phyloP scores from a whole-genome alignment of 2,113 vertebrate species.

The Hirundichthys speculiger region DNA sequence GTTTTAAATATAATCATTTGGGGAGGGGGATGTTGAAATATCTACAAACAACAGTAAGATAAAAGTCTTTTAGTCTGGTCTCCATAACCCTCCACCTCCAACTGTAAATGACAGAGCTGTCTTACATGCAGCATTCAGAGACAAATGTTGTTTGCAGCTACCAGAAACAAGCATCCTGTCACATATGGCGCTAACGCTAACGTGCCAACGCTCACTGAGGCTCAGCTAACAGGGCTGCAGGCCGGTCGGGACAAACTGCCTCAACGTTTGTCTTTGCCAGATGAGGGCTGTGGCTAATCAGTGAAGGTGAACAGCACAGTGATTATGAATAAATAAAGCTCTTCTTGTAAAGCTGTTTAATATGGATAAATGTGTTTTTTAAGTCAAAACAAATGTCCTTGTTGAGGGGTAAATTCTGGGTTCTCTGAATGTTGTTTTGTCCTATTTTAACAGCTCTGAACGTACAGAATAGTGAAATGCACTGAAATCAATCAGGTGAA shows the following conservation, averaged over 20 bases:
- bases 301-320: neutral
- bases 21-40: too few relatives aligned
- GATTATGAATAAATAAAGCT: conserved; percentile 1
- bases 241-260: conserved; percentile 66
- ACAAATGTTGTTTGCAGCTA: conserved; percentile 37
- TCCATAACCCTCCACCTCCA: too few relatives aligned
- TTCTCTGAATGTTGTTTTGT: too few relatives aligned
- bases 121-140: conserved; percentile 40
- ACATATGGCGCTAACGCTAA: conserved; percentile 60
- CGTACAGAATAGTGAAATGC: too few relatives aligned
- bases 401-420: too few relatives aligned
- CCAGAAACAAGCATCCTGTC: conserved; percentile 52
- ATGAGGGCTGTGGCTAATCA: conserved; percentile 39
- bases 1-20: too few relatives aligned
- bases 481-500: too few relatives aligned
- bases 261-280: conserved; percentile 50
- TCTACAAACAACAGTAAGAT: too few relatives aligned
- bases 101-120: conserved; percentile 41
- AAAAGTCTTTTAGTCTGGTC: too few relatives aligned
- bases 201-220: conserved; percentile 63
- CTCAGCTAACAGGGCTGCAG: conserved; percentile 54
- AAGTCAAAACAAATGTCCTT: too few relatives aligned
- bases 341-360: neutral
- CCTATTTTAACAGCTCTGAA: too few relatives aligned
- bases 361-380: neutral